Evolutionary conservation across 1,140 invertebrate species (phyloP).

Genomic region (Pollicipes pollicipes): DNA sequence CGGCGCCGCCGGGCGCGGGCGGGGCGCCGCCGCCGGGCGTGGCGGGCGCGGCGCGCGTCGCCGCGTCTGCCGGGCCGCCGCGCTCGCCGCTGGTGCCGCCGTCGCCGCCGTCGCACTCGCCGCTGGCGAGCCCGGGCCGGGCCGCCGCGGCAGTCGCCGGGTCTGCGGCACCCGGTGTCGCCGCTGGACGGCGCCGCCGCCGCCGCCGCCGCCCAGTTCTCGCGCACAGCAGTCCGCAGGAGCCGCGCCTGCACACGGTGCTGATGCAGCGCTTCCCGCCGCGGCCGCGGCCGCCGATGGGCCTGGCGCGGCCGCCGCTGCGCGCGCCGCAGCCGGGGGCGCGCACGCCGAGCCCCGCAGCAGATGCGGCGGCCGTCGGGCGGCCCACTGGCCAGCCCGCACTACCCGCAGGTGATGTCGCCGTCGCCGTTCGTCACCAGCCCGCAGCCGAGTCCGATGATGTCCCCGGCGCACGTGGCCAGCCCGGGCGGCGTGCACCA

Average conservation of each 20-base stretch:
- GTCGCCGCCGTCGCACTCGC: not conserved
- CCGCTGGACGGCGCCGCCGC: not conserved
- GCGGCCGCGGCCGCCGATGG: conserved; percentile 1
- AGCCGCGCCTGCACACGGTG: conserved; percentile 13
- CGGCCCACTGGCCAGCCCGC: conserved; percentile 7
- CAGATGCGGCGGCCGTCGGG: conserved; percentile 7
- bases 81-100: conserved; percentile 11
- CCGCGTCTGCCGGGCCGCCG: conserved; percentile 11
- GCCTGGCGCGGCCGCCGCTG: not conserved
- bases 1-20: no score
- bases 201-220: no score
- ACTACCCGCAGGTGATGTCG: conserved; percentile 30
- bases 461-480: conserved; percentile 41
- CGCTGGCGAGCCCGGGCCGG: not conserved
- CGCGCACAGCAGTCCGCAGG: conserved; percentile 4
- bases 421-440: conserved; percentile 29
- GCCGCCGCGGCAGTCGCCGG: not conserved
- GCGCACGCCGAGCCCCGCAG: not conserved
- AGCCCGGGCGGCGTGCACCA: conserved; percentile 22
- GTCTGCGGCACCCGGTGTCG: not conserved
- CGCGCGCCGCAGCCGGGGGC: not conserved
- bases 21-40: conserved; percentile 11
- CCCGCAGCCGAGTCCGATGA: conserved; percentile 23
- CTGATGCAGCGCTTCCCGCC: conserved; percentile 7
- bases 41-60: conserved; percentile 12